Evolutionary conservation across 2,113 vertebrate genomes (phyloP).

Genomic region (Stegastes partitus): DNA sequence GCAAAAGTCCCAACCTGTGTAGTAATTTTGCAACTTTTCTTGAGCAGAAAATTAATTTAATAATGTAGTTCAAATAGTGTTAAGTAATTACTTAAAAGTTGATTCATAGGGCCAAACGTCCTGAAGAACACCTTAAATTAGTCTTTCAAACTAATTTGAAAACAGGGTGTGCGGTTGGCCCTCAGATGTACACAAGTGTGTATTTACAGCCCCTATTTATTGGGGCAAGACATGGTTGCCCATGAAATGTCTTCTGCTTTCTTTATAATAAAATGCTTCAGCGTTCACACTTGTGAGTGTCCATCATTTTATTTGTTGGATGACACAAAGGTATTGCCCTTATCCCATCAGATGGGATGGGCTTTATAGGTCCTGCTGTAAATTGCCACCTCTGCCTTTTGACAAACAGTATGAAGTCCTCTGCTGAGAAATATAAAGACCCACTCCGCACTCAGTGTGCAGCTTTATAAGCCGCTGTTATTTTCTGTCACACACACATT

Average conservation of each 20-base stretch:
- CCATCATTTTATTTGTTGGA: conserved; percentile 57
- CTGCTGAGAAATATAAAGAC: conserved; percentile 39
- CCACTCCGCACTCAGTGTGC: conserved; percentile 10
- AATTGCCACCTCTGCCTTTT: conserved; percentile 51
- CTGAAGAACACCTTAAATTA: conserved; percentile 18
- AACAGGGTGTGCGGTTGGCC: conserved; percentile 36
- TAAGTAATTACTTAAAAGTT: background rate
- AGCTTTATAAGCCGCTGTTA: conserved; percentile 9
- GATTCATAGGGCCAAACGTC: background rate
- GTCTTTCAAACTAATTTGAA: conserved; percentile 43
- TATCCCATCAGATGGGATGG: conserved; percentile 34
- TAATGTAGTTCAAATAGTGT: conserved; percentile 1
- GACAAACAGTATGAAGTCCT: conserved; percentile 53
- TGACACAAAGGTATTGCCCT: conserved; percentile 38
- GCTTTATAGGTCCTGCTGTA: conserved; percentile 57
- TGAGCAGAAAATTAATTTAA: conserved; percentile 9
- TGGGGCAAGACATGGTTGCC: conserved; percentile 28
- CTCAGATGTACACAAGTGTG: conserved; percentile 14
- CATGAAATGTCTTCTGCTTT: conserved; percentile 64
- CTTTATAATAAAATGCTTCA: conserved; percentile 77
- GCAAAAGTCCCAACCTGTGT: background rate
- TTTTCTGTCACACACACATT: background rate
- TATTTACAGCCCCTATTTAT: conserved; percentile 61
- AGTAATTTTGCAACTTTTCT: conserved; percentile 18
- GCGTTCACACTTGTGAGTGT: conserved; percentile 57